A percentile compares a stretch with the other conserved stretches of the same genome.
Conservation (phyloP, 2,888 invertebrate species). For the Eupelmus urozonus region DNA sequence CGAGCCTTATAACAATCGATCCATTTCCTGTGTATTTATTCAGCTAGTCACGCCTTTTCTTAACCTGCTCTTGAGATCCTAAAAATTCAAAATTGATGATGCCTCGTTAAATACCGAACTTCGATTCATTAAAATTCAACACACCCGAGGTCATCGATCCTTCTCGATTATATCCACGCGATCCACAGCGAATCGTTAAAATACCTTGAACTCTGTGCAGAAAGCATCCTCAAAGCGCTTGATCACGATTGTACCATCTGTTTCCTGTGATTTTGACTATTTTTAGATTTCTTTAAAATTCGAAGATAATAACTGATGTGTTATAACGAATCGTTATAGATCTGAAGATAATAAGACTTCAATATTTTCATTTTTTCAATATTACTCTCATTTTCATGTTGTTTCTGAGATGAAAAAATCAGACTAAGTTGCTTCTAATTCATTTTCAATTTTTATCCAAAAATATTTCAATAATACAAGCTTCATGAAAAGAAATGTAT, state of each 20-base stretch:
- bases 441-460: too few relatives aligned
- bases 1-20: conserved; percentile 27
- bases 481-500: too few relatives aligned
- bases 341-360: too few relatives aligned
- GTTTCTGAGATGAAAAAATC: too few relatives aligned
- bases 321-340: too few relatives aligned
- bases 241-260: too few relatives aligned
- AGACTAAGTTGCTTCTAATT: too few relatives aligned
- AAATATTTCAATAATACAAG: too few relatives aligned
- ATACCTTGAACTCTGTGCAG: conserved; percentile 4
- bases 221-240: neutral
- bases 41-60: conserved; percentile 8
- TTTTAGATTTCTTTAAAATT: too few relatives aligned
- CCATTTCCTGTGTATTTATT: conserved; percentile 31
- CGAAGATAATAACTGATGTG: neutral
- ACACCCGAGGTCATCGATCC: conserved; percentile 63
- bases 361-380: too few relatives aligned
- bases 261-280: too few relatives aligned
- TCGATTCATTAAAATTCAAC: conserved; percentile 63
- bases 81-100: conserved; percentile 36
- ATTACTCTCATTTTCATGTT: too few relatives aligned
- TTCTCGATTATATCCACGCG: conserved; percentile 59
- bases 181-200: neutral
- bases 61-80: neutral
- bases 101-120: conserved; percentile 62